Base-by-base conservation (phyloP, 2,797 vertebrate species). In the Enteromius paludinosus region DNA sequence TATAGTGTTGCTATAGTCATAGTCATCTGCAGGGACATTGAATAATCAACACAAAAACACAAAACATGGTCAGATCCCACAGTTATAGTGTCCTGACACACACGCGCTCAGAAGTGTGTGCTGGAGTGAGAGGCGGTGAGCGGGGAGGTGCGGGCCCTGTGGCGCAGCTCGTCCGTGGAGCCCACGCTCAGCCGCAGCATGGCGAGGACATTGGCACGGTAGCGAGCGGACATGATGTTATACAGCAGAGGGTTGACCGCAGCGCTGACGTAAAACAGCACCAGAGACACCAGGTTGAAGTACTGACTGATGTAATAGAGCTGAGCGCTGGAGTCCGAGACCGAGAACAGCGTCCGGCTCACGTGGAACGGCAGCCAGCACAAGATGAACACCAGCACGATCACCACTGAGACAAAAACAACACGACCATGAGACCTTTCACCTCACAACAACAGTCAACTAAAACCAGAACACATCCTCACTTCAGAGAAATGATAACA, bases 211-310 rank as follows among this genome's bases (percentile, higher is more conserved):
- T 90, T 93, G 0, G 91, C 88, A 66, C 94, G 91, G 69, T 96
- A 95, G 30, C 93, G 92, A 35, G 89, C 88, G 0, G 94, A 96
- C 94, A 95, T 93, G 78, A 95, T 45, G 80, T 95, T 96, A 89
- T 95, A 95, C 43, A 96, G 90, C 9, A 96, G 81, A 0, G 95
- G 96, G 70, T 96, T 96, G 70, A 96, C 72, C 0, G 95, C 95
- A 0, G 95, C 95, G 0, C 95, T 94, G 28, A 95, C 92, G 89
- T 94, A 95, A 90, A 95, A 96, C 30, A 97, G 93, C 14, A 96
- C 91, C 45, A 94, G 92, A 11, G 94, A 94, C 8, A 91, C 89
- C 56, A 96, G 91, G 89, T 94, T 96, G 56, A 96, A 93, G 81
- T 96, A 94, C 88, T 96, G 96, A 14, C 90, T 93, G 70, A 96